A percentile compares a stretch with the other conserved stretches of the same genome.
Evolutionary conservation across 2,888 invertebrate species (phyloP).

Genomic region (Cantharis flavilabris): DNA sequence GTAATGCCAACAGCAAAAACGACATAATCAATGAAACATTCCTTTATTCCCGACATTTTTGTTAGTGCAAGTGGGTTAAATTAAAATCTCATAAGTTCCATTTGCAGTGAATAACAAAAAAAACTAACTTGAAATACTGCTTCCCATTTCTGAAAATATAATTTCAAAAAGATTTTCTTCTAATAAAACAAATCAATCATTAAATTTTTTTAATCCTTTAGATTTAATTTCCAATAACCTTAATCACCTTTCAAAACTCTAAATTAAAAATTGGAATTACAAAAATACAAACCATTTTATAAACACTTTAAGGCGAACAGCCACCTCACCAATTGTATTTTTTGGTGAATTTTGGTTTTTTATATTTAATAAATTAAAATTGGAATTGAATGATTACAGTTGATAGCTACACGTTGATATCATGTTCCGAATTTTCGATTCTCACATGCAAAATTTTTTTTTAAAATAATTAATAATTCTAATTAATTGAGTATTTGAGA

Average conservation of each 20-base stretch:
- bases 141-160: not conserved
- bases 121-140: not conserved
- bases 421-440: no score
- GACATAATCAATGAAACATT: conserved; percentile 6
- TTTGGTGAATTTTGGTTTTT: no score
- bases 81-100: not conserved
- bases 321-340: no score
- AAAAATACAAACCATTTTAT: not conserved
- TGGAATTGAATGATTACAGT: no score
- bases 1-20: conserved; percentile 9
- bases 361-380: no score
- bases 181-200: not conserved
- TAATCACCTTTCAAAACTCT: not conserved
- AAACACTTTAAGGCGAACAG: no score
- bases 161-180: not conserved
- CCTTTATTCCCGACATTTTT: not conserved
- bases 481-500: not conserved
- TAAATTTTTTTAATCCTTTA: not conserved
- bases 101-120: not conserved
- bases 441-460: no score
- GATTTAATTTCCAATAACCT: not conserved
- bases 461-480: no score
- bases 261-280: not conserved
- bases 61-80: not conserved
- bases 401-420: no score